phyloP scores from a whole-genome alignment of 2,888 invertebrate species.

The Sympetrum striolatum region DNA sequence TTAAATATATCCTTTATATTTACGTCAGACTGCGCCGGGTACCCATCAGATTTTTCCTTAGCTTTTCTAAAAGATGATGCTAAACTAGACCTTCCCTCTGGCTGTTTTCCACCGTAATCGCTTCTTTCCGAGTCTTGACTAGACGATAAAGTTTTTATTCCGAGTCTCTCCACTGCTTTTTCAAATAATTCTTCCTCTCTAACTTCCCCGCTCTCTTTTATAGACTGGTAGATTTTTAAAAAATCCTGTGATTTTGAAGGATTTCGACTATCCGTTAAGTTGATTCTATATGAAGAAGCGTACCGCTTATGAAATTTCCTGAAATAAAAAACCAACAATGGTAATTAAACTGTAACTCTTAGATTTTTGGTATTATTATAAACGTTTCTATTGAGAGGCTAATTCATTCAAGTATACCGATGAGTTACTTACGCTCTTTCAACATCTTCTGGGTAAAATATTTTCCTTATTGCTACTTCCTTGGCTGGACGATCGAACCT shows the following conservation, averaged over 20 bases:
- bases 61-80: conserved; percentile 55
- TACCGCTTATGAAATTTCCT: conserved; percentile 73
- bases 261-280: conserved; percentile 63
- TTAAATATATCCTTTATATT: conserved; percentile 58
- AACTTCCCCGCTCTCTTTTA: conserved; percentile 64
- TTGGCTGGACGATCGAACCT: conserved; percentile 72
- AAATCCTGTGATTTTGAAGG: conserved; percentile 68
- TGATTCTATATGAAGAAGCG: conserved; percentile 64
- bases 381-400: conserved; percentile 1
- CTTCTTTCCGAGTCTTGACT: not conserved
- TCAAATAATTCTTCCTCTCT: conserved; percentile 64
- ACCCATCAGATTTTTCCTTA: conserved; percentile 46
- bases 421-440: conserved; percentile 76
- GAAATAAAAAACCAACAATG: conserved; percentile 53
- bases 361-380: not conserved
- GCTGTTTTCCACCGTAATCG: not conserved
- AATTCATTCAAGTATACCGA: conserved; percentile 32
- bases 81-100: conserved; percentile 49
- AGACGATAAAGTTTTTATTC: conserved; percentile 53
- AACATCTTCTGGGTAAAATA: conserved; percentile 84
- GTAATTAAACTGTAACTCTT: not conserved
- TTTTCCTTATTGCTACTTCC: conserved; percentile 68
- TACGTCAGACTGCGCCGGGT: conserved; percentile 45
- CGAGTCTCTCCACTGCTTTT: conserved; percentile 60
- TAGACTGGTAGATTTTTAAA: conserved; percentile 67